These are phyloP conservation scores for Malacosoma neustria DNA, from an alignment of 2,888 invertebrate genomes.

Conservation along the genomic window DNA sequence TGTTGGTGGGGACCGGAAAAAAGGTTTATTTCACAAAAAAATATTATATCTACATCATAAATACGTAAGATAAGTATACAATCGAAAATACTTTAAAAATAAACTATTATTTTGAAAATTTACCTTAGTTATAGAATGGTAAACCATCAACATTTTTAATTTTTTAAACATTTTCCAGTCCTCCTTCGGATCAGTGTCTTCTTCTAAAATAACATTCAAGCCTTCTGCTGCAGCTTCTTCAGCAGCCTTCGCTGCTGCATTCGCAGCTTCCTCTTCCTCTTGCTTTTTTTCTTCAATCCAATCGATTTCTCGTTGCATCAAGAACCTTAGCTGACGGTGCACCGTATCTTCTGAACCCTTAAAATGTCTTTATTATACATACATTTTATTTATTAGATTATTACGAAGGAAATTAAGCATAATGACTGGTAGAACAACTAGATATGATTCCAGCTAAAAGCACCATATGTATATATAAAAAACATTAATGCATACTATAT, in stretches of 20 bases:
- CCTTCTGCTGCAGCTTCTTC: constrained; percentile 23
- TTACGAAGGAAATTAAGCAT: too few species aligned
- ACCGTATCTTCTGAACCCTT: constrained; percentile 69
- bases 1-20: too few species aligned
- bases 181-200: constrained; percentile 17
- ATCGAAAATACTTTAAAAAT: too few species aligned
- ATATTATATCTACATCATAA: too few species aligned
- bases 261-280: constrained; percentile 22
- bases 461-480: too few species aligned
- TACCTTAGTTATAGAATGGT: constrained; percentile 61
- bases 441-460: too few species aligned
- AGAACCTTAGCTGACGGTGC: constrained; percentile 49
- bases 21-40: too few species aligned
- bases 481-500: too few species aligned
- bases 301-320: constrained; percentile 38
- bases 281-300: constrained; percentile 35
- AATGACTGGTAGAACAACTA: too few species aligned
- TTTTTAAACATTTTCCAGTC: constrained; percentile 45
- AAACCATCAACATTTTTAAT: constrained; percentile 51
- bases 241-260: constrained; percentile 15
- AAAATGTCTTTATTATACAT: constrained; percentile 1
- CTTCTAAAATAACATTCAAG: constrained; percentile 16
- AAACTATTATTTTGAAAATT: too few species aligned
- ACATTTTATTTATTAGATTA: too few species aligned
- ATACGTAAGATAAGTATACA: too few species aligned